These are phyloP conservation scores for Lepidostoma basale DNA, from an alignment of 1,140 invertebrate species.

Conservation along the genomic window DNA sequence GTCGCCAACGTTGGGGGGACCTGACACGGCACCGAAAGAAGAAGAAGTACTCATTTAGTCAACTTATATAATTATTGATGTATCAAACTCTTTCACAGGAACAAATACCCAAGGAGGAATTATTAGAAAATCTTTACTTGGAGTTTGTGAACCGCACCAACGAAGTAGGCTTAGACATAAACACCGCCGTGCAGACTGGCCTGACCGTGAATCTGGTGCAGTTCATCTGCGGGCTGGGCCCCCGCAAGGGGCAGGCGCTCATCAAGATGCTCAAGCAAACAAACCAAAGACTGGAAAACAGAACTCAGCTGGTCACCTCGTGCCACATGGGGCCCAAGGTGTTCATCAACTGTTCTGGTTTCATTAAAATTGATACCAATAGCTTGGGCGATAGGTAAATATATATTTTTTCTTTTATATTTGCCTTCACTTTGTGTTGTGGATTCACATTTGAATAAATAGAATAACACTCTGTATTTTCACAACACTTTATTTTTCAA, in stretches of 20 bases:
- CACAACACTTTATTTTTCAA: no score
- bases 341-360: constrained; percentile 98
- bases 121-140: constrained; percentile 82
- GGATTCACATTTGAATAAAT: background rate
- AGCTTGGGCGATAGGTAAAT: constrained; percentile 79
- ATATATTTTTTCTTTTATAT: constrained; percentile 46
- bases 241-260: constrained; percentile 89
- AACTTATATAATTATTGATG: background rate
- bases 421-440: background rate
- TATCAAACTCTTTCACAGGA: constrained; percentile 63
- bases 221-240: constrained; percentile 96
- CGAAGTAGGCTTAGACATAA: constrained; percentile 99
- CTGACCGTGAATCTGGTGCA: constrained; percentile 92
- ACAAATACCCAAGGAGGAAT: constrained; percentile 82
- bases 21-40: no score
- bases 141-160: constrained; percentile 95
- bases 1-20: no score
- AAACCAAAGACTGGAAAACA: constrained; percentile 91
- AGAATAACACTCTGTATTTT: no score
- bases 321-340: constrained; percentile 98
- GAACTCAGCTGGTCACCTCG: constrained; percentile 92
- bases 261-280: constrained; percentile 92
- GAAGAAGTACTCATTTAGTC: background rate
- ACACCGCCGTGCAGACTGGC: constrained; percentile 85
- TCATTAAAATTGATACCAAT: constrained; percentile 98